phyloP scores from a whole-genome alignment of 2,888 invertebrate species.

The Nomada lathburiana region DNA sequence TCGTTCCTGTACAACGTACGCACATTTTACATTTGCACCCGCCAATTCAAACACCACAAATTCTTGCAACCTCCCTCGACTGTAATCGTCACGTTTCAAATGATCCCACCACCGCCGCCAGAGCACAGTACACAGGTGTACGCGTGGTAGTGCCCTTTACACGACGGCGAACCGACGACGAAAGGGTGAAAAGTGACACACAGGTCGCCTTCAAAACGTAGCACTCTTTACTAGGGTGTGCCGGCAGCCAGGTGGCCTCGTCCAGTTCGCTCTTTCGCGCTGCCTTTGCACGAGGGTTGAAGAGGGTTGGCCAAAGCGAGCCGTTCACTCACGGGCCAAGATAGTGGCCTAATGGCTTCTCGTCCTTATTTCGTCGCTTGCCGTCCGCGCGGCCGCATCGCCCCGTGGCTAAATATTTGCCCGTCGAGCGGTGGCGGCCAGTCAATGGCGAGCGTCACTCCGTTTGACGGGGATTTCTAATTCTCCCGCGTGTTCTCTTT shows the following conservation, averaged over 20 bases:
- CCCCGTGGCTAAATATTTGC: slow-evolving; percentile 58
- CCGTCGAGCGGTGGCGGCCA: slow-evolving; percentile 23
- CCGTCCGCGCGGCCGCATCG: slow-evolving; percentile 29
- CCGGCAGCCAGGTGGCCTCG: slow-evolving; percentile 55
- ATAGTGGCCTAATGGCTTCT: slow-evolving; percentile 65
- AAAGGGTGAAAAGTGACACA: slow-evolving; percentile 15
- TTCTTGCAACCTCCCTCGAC: slow-evolving; percentile 9
- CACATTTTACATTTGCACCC: too few species aligned
- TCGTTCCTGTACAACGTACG: too few species aligned
- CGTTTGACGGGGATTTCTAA: slow-evolving; percentile 43
- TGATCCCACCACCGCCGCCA: slow-evolving; percentile 13
- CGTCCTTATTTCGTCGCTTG: slow-evolving; percentile 66
- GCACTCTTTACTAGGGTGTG: slow-evolving; percentile 62
- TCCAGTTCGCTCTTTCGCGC: slow-evolving; percentile 56
- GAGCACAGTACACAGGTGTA: slow-evolving; percentile 1
- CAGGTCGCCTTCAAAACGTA: slow-evolving; percentile 63
- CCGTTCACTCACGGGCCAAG: slow-evolving; percentile 59
- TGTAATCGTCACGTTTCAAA: slow-evolving; percentile 36
- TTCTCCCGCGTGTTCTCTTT: slow-evolving; percentile 49
- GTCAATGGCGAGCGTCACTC: slow-evolving; percentile 49
- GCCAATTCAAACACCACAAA: background rate
- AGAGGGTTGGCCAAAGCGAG: slow-evolving; percentile 48
- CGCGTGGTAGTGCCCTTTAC: background rate
- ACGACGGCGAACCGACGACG: background rate
- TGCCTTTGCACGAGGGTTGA: slow-evolving; percentile 31